Conservation (phyloP, 2,797 vertebrate species). For the Lacerta agilis region DNA sequence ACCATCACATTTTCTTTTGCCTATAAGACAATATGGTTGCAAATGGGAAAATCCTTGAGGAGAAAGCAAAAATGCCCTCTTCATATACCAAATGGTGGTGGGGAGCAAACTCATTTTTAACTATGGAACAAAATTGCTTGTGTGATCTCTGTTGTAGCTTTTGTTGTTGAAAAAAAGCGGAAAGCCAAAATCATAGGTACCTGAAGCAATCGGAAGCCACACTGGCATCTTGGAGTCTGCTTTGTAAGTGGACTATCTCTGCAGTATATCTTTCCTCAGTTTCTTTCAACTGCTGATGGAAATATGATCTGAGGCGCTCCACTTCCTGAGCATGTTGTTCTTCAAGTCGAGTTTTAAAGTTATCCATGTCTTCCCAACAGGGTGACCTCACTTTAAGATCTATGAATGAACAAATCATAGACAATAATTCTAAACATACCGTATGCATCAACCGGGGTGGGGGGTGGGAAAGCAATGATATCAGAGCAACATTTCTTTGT, state of each 20-base stretch:
- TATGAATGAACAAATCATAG: slow-evolving; percentile 1
- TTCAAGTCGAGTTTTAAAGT: slow-evolving; percentile 81
- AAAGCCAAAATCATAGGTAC: slow-evolving; percentile 69
- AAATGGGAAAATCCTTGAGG: neutral
- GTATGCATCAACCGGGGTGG: neutral
- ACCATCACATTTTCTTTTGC: neutral
- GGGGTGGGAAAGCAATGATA: neutral
- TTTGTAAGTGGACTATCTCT: slow-evolving; percentile 82
- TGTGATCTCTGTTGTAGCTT: neutral
- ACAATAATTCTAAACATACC: neutral
- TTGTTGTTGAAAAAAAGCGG: neutral
- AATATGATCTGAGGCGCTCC: slow-evolving; percentile 81
- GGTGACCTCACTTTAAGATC: slow-evolving; percentile 49
- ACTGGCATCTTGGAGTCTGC: slow-evolving; percentile 77
- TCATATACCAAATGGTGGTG: neutral
- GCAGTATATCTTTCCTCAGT: slow-evolving; percentile 79
- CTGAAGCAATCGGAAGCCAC: slow-evolving; percentile 73
- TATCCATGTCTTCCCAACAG: slow-evolving; percentile 67
- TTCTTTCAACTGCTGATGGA: slow-evolving; percentile 85
- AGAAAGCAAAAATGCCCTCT: neutral
- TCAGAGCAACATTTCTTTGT: neutral
- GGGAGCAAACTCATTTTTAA: neutral
- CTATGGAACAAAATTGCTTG: neutral
- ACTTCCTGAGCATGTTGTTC: slow-evolving; percentile 83
- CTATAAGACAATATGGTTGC: neutral